phyloP scores from a whole-genome alignment of 2,888 invertebrate genomes.

The Leucoptera coffeella region DNA sequence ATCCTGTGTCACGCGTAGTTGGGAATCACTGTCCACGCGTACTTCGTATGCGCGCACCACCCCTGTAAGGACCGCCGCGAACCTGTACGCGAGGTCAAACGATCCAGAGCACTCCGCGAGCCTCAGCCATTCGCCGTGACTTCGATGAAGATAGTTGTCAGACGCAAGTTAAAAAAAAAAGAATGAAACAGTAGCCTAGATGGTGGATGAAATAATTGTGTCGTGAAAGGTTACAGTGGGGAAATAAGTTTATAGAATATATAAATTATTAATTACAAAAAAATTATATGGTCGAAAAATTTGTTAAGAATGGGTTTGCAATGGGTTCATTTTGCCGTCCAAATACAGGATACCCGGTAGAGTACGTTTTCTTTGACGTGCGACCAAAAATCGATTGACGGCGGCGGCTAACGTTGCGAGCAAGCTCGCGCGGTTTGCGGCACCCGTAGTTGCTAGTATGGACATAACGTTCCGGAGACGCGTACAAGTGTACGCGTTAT shows the following conservation, averaged over 20 bases:
- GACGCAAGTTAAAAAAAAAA: slow-evolving; percentile 9
- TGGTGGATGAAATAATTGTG: slow-evolving; percentile 9
- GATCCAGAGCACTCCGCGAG: slow-evolving; percentile 7
- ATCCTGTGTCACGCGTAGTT: neutral
- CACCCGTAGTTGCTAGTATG: slow-evolving; percentile 9
- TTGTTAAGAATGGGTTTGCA: slow-evolving; percentile 5
- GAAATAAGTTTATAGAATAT: slow-evolving; percentile 9
- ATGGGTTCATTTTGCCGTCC: slow-evolving; percentile 10
- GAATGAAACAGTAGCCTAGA: slow-evolving; percentile 9
- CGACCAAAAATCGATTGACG: slow-evolving; percentile 10
- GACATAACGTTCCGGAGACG: slow-evolving; percentile 8
- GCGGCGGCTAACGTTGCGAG: too few species aligned
- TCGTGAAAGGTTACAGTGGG: slow-evolving; percentile 8
- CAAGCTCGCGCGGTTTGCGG: slow-evolving; percentile 9
- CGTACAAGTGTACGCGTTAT: too few species aligned
- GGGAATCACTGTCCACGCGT: slow-evolving; percentile 6
- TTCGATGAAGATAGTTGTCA: slow-evolving; percentile 9
- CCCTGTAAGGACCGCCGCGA: slow-evolving; percentile 9
- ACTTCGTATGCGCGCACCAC: too few species aligned
- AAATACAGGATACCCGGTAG: slow-evolving; percentile 8
- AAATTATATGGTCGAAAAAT: slow-evolving; percentile 8
- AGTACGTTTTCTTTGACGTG: slow-evolving; percentile 9
- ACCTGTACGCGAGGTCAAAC: slow-evolving; percentile 9
- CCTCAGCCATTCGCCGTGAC: slow-evolving; percentile 11
- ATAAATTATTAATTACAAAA: slow-evolving; percentile 9